Base-by-base conservation (phyloP, 2,888 invertebrate species). In the Syritta pipiens region DNA sequence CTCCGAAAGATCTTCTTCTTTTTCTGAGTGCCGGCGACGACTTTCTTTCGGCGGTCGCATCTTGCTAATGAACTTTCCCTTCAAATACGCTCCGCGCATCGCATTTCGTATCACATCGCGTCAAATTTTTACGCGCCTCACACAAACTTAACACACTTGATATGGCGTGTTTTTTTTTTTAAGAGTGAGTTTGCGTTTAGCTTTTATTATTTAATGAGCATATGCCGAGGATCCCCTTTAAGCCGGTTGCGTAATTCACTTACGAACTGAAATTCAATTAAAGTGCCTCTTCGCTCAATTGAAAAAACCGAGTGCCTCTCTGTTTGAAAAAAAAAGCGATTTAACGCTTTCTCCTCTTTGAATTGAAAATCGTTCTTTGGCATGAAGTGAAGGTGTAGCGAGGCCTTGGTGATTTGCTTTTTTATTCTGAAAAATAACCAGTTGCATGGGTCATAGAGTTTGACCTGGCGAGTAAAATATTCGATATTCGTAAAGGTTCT, bases 61-160 rank as follows among this genome's bases (percentile, higher is more conserved):
- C 17, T 42, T 40, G 26, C 26, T 60, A 51, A 69, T 60, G 49
- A 69, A 69, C 68, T 69, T 69, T 69, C 69, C 69, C 69, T 69
- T 69, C 26, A 19, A 12, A 44, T 42, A 26, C 26, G 51, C 22
- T 48, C 30, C 51, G 59, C 68, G 24, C 40, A 28, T 59, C 40
- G 40, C 30, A 20, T 14, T n/a, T 26, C 32, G 26, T 28, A 9
- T n/a, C n/a, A n/a, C n/a, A n/a, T n/a, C n/a, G n/a, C n/a, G n/a
- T n/a, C n/a, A n/a, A n/a, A n/a, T n/a, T n/a, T n/a, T n/a, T n/a
- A n/a, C n/a, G n/a, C n/a, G n/a, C n/a, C 10, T 10, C 37, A 40
- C 65, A 53, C 53, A 67, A 35, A 48, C 55, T 46, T 48, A 57
- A 57, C 53, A 48, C 35, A 37, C 48, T 46, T 51, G 30, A 4